Evolutionary conservation across 2,113 vertebrate genomes (phyloP).

Genomic region (Protobothrops mucrosquamatus): DNA sequence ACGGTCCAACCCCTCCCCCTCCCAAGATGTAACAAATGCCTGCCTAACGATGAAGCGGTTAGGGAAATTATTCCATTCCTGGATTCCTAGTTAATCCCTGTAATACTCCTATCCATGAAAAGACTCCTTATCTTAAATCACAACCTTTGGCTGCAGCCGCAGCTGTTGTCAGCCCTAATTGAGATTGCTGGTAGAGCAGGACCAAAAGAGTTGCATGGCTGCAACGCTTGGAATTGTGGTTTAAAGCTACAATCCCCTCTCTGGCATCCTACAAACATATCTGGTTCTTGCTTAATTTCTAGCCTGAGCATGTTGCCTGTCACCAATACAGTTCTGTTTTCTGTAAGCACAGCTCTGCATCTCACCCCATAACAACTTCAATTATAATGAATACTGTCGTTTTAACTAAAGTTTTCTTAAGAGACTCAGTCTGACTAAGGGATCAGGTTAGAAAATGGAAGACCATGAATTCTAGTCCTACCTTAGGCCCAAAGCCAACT

Average conservation of each 20-base stretch:
- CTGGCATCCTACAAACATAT: neutral
- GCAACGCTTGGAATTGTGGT: neutral
- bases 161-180: constrained; percentile 11
- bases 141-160: constrained; percentile 20
- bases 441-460: neutral
- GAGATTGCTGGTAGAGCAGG: constrained; percentile 7
- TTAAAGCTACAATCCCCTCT: neutral
- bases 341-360: neutral
- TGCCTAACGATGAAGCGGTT: neutral
- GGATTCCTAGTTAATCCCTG: constrained; percentile 31
- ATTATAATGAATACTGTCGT: neutral
- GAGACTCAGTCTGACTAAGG: neutral
- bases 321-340: neutral
- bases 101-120: constrained; percentile 42
- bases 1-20: neutral
- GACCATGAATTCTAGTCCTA: neutral
- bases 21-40: constrained; percentile 24
- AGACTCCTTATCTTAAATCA: constrained; percentile 4
- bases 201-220: neutral
- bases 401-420: neutral
- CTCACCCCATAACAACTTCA: neutral
- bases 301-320: neutral
- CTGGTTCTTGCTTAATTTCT: neutral
- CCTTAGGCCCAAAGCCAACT: neutral
- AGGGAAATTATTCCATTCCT: constrained; percentile 43